Percentiles rank a stretch among this genome's conserved stretches.
These are phyloP conservation scores for Rhabdomys pumilio DNA, from an alignment of 2,797 vertebrate genomes.

Conservation along the genomic window DNA sequence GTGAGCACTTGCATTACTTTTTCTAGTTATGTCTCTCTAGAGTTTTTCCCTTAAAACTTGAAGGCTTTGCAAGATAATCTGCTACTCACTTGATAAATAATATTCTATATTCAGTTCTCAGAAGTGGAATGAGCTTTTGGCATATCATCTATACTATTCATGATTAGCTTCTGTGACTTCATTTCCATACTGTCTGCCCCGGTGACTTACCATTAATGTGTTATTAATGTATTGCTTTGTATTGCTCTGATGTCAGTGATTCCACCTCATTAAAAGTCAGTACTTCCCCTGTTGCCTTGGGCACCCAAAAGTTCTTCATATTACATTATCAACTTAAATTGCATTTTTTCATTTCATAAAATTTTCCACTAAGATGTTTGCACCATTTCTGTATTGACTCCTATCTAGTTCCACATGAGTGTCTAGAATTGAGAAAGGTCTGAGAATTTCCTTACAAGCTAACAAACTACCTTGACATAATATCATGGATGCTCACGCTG, in stretches of 20 bases:
- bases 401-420: constrained; percentile 5
- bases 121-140: constrained; percentile 44
- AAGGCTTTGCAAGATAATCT: constrained; percentile 43
- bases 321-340: constrained; percentile 17
- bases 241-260: neutral
- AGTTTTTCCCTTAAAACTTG: constrained; percentile 69
- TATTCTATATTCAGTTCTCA: constrained; percentile 47
- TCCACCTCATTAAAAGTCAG: constrained; percentile 57
- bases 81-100: neutral
- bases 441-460: constrained; percentile 43
- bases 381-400: constrained; percentile 47
- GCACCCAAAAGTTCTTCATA: neutral
- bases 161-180: constrained; percentile 69
- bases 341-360: neutral
- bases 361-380: constrained; percentile 15
- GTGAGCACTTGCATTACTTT: constrained; percentile 51
- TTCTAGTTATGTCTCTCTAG: constrained; percentile 23
- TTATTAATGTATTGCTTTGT: constrained; percentile 38
- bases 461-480: constrained; percentile 22
- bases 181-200: neutral
- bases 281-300: constrained; percentile 38
- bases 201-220: constrained; percentile 37
- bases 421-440: constrained; percentile 37
- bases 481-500: neutral
- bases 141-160: constrained; percentile 5